These are phyloP conservation scores for Cryptotermes secundus DNA, from an alignment of 1,140 invertebrate genomes.

Conservation along the genomic window DNA sequence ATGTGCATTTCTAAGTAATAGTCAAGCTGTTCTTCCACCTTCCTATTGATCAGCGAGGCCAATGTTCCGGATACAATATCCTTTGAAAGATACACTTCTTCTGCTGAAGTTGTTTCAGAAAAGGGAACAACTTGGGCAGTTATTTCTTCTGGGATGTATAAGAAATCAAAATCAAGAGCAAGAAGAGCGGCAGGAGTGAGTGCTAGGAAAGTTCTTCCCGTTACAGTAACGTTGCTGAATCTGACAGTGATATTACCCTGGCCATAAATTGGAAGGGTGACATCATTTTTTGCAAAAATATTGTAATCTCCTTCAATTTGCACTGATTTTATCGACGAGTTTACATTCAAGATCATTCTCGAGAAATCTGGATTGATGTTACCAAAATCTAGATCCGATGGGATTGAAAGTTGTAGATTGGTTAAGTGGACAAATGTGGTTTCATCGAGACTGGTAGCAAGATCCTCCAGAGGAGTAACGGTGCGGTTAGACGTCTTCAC, in stretches of 20 bases:
- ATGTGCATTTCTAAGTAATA: neutral
- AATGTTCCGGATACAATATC: neutral
- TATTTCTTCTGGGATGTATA: neutral
- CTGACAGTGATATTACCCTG: neutral
- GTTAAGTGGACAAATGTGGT: neutral
- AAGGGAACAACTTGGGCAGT: neutral
- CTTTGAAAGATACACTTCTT: neutral
- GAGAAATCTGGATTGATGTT: neutral
- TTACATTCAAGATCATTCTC: neutral
- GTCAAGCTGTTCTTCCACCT: neutral
- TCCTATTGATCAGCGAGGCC: neutral
- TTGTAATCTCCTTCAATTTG: neutral
- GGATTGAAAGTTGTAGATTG: neutral
- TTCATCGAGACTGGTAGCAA: neutral
- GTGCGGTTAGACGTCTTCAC: neutral
- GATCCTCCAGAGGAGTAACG: neutral
- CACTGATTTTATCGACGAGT: neutral
- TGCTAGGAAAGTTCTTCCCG: neutral
- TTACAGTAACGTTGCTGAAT: neutral
- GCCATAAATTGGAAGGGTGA: neutral
- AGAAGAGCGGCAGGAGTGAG: neutral
- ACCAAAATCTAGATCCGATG: neutral
- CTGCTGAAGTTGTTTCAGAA: neutral
- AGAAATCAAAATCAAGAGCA: neutral
- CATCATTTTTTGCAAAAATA: neutral